Percentiles rank a stretch among this genome's conserved stretches.
Evolutionary conservation across 2,797 vertebrate genomes (phyloP).

Genomic region (Nyctalus aviator): DNA sequence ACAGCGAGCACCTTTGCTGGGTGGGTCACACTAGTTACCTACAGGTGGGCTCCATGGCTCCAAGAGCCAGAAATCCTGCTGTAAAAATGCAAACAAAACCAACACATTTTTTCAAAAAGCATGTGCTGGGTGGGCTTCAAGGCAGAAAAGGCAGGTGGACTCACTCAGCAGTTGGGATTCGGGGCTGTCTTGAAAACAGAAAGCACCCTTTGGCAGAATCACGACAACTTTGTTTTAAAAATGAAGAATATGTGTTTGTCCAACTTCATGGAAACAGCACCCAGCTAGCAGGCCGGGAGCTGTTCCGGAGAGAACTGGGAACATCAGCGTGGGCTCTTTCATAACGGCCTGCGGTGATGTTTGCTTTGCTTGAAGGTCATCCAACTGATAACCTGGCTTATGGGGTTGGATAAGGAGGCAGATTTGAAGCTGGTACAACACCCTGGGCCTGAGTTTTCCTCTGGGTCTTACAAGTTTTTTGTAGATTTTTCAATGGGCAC

Average conservation of each 20-base stretch:
- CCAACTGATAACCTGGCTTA: neutral
- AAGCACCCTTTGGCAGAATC: slow-evolving; percentile 30
- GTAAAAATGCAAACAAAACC: slow-evolving; percentile 62
- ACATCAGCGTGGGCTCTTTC: neutral
- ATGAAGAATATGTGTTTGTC: neutral
- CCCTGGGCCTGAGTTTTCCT: neutral
- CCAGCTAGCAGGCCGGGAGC: neutral
- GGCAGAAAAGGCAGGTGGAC: neutral
- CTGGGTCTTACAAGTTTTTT: neutral
- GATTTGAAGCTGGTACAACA: neutral
- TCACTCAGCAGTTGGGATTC: neutral
- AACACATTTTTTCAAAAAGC: slow-evolving; percentile 19
- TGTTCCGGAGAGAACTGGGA: neutral
- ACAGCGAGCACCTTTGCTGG: slow-evolving; percentile 76
- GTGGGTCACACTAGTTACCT: slow-evolving; percentile 74
- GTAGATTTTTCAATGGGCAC: neutral
- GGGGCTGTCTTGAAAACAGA: slow-evolving; percentile 20
- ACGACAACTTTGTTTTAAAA: neutral
- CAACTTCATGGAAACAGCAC: neutral
- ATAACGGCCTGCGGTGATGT: neutral
- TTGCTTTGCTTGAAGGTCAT: slow-evolving; percentile 21
- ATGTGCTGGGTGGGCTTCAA: neutral
- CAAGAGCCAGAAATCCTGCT: slow-evolving; percentile 70
- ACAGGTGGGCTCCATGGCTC: slow-evolving; percentile 64
- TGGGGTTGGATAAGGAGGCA: neutral